Conservation (phyloP, 1,140 invertebrate species). For the Neodiprion lecontei region DNA sequence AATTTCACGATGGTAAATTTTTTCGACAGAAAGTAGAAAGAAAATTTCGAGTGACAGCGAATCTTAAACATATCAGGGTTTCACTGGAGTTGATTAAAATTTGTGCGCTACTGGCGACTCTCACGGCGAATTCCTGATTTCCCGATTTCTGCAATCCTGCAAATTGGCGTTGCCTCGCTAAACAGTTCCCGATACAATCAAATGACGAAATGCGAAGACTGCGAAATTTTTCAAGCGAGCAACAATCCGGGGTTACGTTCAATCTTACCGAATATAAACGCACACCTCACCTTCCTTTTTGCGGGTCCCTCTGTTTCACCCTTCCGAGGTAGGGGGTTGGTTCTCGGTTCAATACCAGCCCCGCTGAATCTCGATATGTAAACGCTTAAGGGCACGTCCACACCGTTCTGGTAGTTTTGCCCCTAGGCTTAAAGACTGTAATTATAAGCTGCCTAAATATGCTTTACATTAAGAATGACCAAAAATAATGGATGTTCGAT, state of each 20-base stretch:
- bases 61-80: too few species aligned
- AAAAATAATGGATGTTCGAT: background rate
- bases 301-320: background rate
- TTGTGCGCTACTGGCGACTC: too few species aligned
- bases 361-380: background rate
- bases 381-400: background rate
- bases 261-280: background rate
- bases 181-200: background rate
- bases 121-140: background rate
- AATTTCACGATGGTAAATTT: too few species aligned
- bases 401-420: background rate
- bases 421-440: background rate
- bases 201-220: background rate
- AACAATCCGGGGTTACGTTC: too few species aligned
- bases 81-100: too few species aligned
- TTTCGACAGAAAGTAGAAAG: too few species aligned
- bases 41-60: too few species aligned
- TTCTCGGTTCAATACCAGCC: slow-evolving; percentile 1
- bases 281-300: background rate
- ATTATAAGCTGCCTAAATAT: background rate
- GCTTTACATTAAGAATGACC: background rate
- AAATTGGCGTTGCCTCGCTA: too few species aligned
- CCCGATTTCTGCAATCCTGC: background rate
- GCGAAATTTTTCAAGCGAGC: background rate
- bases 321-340: background rate